These are phyloP conservation scores for Sturmia bella DNA, from an alignment of 2,888 invertebrate genomes.

Conservation along the genomic window DNA sequence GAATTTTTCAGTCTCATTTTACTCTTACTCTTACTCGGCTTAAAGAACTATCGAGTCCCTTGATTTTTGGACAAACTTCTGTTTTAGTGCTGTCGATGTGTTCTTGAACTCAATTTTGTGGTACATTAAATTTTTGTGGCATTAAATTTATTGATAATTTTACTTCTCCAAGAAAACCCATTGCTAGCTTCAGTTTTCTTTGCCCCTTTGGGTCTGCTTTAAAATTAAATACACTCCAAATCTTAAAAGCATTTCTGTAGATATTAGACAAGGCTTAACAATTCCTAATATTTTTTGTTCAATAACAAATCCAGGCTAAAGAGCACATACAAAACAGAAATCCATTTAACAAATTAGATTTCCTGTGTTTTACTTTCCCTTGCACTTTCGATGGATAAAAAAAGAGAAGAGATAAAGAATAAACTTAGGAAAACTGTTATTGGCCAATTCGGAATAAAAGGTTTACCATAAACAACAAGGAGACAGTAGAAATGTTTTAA, in stretches of 20 bases:
- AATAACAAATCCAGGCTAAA: not conserved
- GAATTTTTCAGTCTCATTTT: too few species aligned
- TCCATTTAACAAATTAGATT: slow-evolving; percentile 49
- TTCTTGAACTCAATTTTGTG: too few species aligned
- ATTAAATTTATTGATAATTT: too few species aligned
- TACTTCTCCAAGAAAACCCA: too few species aligned
- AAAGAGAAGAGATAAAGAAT: not conserved
- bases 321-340: slow-evolving; percentile 9
- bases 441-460: slow-evolving; percentile 17
- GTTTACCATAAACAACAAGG: slow-evolving; percentile 1
- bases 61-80: too few species aligned
- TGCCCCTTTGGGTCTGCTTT: too few species aligned
- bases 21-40: too few species aligned
- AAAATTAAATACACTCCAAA: too few species aligned
- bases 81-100: too few species aligned
- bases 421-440: not conserved
- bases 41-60: too few species aligned
- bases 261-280: not conserved
- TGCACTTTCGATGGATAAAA: not conserved
- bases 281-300: not conserved
- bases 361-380: slow-evolving; percentile 10
- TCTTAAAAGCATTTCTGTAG: not conserved
- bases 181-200: too few species aligned
- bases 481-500: not conserved
- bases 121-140: too few species aligned